phyloP scores from a whole-genome alignment of 2,113 vertebrate species.

The Muntiacus muntjak region DNA sequence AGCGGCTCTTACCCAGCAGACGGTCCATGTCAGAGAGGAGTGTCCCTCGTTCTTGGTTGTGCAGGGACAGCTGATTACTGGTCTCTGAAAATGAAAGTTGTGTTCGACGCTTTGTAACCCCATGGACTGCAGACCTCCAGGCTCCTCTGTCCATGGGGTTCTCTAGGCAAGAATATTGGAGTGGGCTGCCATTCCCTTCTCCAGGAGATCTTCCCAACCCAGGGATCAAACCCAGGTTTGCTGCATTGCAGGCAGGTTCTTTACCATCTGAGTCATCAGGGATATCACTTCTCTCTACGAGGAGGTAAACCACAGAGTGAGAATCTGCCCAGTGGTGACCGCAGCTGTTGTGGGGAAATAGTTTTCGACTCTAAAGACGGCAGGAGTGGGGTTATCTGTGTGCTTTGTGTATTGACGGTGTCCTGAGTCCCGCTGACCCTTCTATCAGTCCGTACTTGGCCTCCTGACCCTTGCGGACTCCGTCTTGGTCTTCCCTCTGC shows the following conservation, averaged over 20 bases:
- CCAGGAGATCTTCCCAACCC: neutral
- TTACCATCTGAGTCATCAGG: neutral
- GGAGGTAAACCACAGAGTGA: neutral
- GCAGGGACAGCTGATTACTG: neutral
- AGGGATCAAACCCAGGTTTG: neutral
- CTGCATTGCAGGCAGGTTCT: neutral
- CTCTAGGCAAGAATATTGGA: neutral
- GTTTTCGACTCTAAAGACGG: neutral
- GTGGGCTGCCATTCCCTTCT: neutral
- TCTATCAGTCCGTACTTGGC: neutral
- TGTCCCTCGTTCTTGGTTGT: neutral
- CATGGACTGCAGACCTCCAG: neutral
- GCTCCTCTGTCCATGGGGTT: neutral
- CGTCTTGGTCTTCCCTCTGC: neutral
- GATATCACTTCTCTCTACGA: neutral
- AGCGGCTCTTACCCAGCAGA: neutral
- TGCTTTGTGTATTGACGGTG: neutral
- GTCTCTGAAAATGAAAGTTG: neutral
- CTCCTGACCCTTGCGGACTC: neutral
- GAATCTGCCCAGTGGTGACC: neutral
- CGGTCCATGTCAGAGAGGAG: neutral
- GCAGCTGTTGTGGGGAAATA: neutral
- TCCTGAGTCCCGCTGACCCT: neutral
- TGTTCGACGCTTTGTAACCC: neutral
- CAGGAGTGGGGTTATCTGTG: neutral